Conservation (phyloP, 37 sponge, comb jelly and placozoan genomes). For the Ephydatia muelleri region DNA sequence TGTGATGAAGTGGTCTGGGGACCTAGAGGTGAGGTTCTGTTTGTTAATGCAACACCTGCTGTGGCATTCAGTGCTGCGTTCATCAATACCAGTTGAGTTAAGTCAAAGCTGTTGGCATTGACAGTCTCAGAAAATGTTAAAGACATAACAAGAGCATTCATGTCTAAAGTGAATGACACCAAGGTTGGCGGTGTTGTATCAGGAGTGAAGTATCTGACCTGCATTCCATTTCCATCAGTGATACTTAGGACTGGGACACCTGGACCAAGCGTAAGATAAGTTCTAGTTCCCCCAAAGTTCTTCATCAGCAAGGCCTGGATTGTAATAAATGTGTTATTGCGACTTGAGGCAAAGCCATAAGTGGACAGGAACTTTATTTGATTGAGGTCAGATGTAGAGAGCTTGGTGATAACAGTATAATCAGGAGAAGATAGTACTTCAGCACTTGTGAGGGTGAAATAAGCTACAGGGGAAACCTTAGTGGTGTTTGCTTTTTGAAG, state of each 20-base stretch:
- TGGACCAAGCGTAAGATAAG: neutral
- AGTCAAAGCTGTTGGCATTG: conserved; percentile 53
- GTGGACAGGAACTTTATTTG: conserved; percentile 73
- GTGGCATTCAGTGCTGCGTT: conserved; percentile 45
- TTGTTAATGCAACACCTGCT: conserved; percentile 36
- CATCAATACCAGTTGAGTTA: conserved; percentile 54
- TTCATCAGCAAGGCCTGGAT: conserved; percentile 62
- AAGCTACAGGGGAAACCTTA: conserved; percentile 2
- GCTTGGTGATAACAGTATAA: conserved; percentile 55
- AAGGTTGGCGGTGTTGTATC: conserved; percentile 76
- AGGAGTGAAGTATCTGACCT: conserved; percentile 51
- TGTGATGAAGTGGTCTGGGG: conserved; percentile 39
- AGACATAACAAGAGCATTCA: conserved; percentile 52
- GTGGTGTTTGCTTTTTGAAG: conserved; percentile 52
- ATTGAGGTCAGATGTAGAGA: conserved; percentile 75
- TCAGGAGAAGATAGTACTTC: conserved; percentile 38
- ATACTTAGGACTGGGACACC: conserved; percentile 67
- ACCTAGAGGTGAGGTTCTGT: neutral
- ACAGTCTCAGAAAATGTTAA: conserved; percentile 90
- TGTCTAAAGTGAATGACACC: conserved; percentile 66
- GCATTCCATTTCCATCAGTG: conserved; percentile 59
- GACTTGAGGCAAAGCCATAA: conserved; percentile 51
- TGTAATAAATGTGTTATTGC: conserved; percentile 69
- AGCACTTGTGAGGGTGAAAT: conserved; percentile 55
- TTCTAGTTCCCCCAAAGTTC: conserved; percentile 44